A percentile compares a stretch with the other conserved stretches of the same genome.
These are phyloP conservation scores for Caenorhabditis sp. DNA, from an alignment of 2,888 invertebrate species.

Conservation along the genomic window DNA sequence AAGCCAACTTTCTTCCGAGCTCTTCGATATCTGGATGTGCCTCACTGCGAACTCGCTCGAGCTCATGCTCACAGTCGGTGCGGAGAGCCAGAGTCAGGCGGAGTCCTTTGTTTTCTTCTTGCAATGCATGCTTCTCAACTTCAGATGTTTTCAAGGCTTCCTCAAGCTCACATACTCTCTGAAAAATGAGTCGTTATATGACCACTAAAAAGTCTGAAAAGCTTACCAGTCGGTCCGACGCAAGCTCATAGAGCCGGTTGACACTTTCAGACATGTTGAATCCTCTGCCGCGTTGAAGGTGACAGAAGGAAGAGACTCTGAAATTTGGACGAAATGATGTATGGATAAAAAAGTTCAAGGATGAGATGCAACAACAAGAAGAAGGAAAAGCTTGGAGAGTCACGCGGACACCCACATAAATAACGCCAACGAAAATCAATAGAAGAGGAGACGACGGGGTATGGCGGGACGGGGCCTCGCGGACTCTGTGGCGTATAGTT, in stretches of 20 bases:
- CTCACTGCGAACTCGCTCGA: slow-evolving; percentile 6
- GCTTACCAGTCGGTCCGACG: background rate
- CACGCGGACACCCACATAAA: background rate
- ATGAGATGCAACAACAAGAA: background rate
- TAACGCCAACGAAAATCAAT: slow-evolving; percentile 12
- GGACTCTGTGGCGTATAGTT: slow-evolving; percentile 18
- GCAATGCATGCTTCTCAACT: background rate
- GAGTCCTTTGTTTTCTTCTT: slow-evolving; percentile 21
- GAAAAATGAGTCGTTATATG: background rate
- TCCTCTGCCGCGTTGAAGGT: background rate
- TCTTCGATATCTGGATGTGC: slow-evolving; percentile 10
- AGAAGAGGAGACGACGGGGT: slow-evolving; percentile 18
- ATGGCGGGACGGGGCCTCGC: slow-evolving; percentile 14
- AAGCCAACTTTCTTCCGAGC: background rate
- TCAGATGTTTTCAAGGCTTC: background rate
- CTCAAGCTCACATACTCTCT: slow-evolving; percentile 7
- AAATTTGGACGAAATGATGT: background rate
- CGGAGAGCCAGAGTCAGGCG: slow-evolving; percentile 16
- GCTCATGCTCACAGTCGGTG: slow-evolving; percentile 25
- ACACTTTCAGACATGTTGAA: slow-evolving; percentile 3
- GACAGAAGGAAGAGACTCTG: background rate
- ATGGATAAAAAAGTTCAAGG: slow-evolving; percentile 22
- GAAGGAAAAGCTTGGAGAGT: background rate
- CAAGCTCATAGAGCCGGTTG: background rate
- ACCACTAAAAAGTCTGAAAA: background rate